A percentile compares a stretch with the other conserved stretches of the same genome.
These are phyloP conservation scores for Martes martes DNA, from an alignment of 2,113 vertebrate genomes.

Conservation along the genomic window DNA sequence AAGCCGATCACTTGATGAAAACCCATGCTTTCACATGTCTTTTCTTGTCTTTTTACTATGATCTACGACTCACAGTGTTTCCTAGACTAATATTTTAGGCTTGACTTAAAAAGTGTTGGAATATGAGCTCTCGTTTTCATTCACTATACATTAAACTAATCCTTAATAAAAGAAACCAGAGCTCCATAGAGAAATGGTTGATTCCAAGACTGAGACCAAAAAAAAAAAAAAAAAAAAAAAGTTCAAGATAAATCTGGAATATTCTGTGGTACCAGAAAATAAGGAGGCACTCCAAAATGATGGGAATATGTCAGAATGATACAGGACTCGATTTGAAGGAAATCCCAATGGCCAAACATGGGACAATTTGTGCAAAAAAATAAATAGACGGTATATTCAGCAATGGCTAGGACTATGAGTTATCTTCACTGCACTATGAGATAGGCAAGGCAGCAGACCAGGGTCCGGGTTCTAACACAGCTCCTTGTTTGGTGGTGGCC, in stretches of 20 bases:
- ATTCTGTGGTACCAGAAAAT: neutral
- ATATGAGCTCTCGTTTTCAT: constrained; percentile 12
- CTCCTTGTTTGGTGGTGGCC: neutral
- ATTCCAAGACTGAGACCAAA: neutral
- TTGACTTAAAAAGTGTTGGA: neutral
- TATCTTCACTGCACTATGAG: neutral
- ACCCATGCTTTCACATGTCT: neutral
- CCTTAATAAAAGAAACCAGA: neutral
- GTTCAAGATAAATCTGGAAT: neutral
- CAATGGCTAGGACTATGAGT: neutral
- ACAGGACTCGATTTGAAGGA: neutral
- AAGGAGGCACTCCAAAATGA: neutral
- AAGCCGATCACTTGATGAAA: neutral
- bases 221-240: neutral
- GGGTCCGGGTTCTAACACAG: neutral
- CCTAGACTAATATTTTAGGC: neutral
- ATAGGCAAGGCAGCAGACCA: neutral
- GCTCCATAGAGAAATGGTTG: neutral
- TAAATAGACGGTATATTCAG: neutral
- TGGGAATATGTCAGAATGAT: neutral
- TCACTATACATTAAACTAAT: neutral
- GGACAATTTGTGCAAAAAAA: neutral
- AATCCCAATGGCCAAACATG: neutral
- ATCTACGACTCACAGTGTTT: neutral
- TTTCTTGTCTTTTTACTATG: neutral